Evolutionary conservation across 2,113 vertebrate genomes (phyloP), one percentile per base, ranked within the genome.

Genomic region (Mungos mungo): DNA sequence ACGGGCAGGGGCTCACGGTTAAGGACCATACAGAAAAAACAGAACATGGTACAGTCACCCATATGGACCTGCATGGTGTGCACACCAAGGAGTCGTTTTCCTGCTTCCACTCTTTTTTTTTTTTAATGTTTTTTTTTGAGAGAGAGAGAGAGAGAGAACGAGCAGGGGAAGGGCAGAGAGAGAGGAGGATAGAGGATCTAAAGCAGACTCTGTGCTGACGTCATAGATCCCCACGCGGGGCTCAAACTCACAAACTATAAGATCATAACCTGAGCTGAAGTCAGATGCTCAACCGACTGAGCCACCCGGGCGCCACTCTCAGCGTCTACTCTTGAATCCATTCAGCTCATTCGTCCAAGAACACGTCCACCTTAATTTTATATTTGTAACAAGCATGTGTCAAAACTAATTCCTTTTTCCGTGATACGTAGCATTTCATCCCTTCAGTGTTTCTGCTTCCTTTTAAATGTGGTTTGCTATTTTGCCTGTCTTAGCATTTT

Each of bases 401-500:
- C 76, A 74, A 60, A 90, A 84, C 31, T 29, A 66, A 88, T 88
- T 90, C 74, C 13, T 50, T 94, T 79, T 88, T 74, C 93, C 65
- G 38, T 80, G 45, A 90, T 83, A 52, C 0, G 35, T 83, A 66
- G 18, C 15, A 41, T 82, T 86, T 77, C 27, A 63, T 57, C 8
- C 45, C 69, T 87, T 87, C 50, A 23, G 81, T 21, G 31, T 19
- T 38, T 90, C n/a, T 69, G 47, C 54, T 96, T 93, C 85, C 50
- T 90, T 93, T 93, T 93, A 95, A 93, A 90, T 57, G 38, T 33
- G n/a, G 1, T 88, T 91, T 84, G 76, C 77, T 88, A 52, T 91
- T 96, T 93, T 95, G 95, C 71, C 82, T 65, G 25, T 77, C 76
- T 84, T 71, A 88, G 52, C 74, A 65, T 66, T 88, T 95, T 85